Evolutionary conservation across 35 echinoderm and acorn worm genomes (phyloP).

Genomic region (Heliocidaris erythrogramma): DNA sequence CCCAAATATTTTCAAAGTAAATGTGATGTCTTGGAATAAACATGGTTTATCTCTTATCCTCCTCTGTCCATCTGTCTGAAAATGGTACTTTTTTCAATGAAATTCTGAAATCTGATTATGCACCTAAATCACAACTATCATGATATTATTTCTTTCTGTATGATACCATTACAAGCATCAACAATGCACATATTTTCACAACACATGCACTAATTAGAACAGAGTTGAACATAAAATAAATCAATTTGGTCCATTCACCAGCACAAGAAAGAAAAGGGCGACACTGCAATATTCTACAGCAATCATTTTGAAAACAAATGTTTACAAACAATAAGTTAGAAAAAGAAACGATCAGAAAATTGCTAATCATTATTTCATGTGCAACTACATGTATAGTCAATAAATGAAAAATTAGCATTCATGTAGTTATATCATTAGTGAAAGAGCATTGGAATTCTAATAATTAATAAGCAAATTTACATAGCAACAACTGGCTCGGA

Average conservation of each 20-base stretch:
- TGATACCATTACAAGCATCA: background rate
- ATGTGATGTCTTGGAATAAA: background rate
- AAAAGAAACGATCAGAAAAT: background rate
- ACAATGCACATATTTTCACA: background rate
- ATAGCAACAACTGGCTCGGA: background rate
- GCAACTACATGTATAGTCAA: background rate
- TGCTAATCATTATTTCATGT: background rate
- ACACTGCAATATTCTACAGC: background rate
- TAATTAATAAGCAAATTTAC: background rate
- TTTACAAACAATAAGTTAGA: background rate
- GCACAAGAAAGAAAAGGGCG: background rate
- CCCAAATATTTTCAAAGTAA: background rate
- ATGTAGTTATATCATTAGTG: background rate
- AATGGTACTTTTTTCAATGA: background rate
- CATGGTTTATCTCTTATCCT: background rate
- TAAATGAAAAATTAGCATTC: background rate
- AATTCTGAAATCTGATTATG: background rate
- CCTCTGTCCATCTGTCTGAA: background rate
- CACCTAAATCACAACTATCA: background rate
- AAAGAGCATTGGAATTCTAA: constrained; percentile 5
- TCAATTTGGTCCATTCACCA: background rate
- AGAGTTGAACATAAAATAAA: background rate
- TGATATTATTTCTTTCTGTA: background rate
- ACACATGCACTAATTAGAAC: background rate
- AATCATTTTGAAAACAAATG: background rate